phyloP scores from a whole-genome alignment of 2,797 vertebrate genomes.

The Trematomus bernacchii region DNA sequence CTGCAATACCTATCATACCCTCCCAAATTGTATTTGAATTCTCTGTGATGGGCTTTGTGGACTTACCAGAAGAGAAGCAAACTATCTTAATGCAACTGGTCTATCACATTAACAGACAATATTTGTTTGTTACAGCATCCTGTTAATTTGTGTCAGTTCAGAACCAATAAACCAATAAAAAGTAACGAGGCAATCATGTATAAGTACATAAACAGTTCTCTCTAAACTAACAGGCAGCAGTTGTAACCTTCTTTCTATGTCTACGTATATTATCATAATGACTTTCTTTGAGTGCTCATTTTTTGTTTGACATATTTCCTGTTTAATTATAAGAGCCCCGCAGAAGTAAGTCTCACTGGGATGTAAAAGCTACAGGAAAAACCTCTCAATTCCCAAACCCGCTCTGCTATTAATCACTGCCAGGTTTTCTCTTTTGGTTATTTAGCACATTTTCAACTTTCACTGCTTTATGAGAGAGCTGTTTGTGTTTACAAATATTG shows the following conservation, averaged over 20 bases:
- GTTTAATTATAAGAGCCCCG: conserved; percentile 25
- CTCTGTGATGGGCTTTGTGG: neutral
- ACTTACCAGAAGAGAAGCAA: neutral
- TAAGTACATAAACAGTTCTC: conserved; percentile 13
- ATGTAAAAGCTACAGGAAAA: conserved; percentile 44
- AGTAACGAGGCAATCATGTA: neutral
- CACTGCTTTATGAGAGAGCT: conserved; percentile 13
- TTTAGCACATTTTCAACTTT: conserved; percentile 9
- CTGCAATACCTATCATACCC: conserved; percentile 2
- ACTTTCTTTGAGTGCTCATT: conserved; percentile 22
- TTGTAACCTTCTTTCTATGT: conserved; percentile 4
- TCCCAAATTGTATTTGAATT: conserved; percentile 3
- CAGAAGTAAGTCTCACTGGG: conserved; percentile 34
- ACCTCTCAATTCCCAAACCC: conserved; percentile 14
- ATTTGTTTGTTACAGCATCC: conserved; percentile 29
- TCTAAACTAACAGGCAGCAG: conserved; percentile 12
- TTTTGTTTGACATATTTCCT: conserved; percentile 22
- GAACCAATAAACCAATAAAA: no score
- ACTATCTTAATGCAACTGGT: conserved; percentile 36
- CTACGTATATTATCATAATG: neutral
- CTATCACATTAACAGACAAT: conserved; percentile 18
- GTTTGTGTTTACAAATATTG: conserved; percentile 32
- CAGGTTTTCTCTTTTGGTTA: conserved; percentile 32
- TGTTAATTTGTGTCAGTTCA: conserved; percentile 44
- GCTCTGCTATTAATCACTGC: conserved; percentile 15